These are phyloP conservation scores for Petroica traversi DNA, from an alignment of 2,113 vertebrate species.

Conservation along the genomic window DNA sequence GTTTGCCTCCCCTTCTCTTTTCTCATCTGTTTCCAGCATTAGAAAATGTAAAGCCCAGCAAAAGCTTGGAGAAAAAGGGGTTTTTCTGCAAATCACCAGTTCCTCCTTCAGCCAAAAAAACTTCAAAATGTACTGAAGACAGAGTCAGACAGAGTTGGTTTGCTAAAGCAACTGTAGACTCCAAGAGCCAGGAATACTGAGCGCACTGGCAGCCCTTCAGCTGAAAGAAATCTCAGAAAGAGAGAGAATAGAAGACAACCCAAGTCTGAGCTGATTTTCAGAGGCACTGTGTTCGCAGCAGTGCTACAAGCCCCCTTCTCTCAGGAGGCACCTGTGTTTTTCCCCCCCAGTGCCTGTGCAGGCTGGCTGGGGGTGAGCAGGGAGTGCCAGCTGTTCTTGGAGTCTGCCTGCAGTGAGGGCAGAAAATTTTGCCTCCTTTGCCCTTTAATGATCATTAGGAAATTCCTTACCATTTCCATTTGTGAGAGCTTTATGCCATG, in stretches of 20 bases:
- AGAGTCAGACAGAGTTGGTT: neutral
- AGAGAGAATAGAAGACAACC: neutral
- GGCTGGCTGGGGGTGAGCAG: neutral
- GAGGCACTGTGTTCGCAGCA: neutral
- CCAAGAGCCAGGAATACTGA: neutral
- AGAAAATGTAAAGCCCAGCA: neutral
- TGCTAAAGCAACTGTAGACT: neutral
- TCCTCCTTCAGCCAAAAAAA: slow-evolving; percentile 21
- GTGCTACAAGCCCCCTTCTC: neutral
- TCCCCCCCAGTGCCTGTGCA: neutral
- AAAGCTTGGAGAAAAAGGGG: neutral
- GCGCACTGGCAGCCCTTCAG: slow-evolving; percentile 13
- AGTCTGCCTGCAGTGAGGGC: too few species aligned
- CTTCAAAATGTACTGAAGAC: neutral
- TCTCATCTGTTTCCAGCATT: neutral
- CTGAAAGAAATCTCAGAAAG: neutral
- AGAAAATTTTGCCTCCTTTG: neutral
- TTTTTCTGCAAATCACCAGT: neutral
- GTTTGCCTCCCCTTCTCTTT: neutral
- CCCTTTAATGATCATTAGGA: neutral
- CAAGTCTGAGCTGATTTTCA: neutral
- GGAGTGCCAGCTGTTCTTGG: neutral
- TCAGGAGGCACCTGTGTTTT: neutral
- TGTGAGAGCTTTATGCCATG: neutral
- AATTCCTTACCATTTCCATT: neutral